Conservation (phyloP, 2,113 vertebrate genomes). For the Alaudala cheleensis region DNA sequence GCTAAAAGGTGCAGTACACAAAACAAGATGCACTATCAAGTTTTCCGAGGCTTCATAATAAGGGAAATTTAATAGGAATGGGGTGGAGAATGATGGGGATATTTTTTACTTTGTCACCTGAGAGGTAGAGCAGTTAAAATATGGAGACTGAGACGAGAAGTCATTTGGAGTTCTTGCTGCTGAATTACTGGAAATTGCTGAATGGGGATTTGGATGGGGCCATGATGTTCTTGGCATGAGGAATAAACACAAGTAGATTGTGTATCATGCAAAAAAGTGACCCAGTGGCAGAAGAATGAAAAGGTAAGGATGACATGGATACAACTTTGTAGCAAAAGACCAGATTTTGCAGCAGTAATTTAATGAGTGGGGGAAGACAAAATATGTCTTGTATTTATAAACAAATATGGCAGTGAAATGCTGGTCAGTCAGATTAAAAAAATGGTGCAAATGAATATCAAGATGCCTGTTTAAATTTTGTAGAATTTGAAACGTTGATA, state of each 20-base stretch:
- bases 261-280: neutral
- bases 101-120: neutral
- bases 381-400: neutral
- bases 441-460: neutral
- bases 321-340: neutral
- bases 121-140: neutral
- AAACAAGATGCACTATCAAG: neutral
- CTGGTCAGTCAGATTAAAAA: neutral
- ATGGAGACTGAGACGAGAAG: neutral
- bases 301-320: neutral
- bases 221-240: neutral
- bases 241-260: neutral
- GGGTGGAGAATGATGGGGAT: neutral
- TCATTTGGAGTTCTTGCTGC: neutral
- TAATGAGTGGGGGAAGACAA: neutral
- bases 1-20: neutral
- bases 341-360: neutral
- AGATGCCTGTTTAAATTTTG: neutral
- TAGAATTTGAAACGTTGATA: neutral
- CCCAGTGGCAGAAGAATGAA: neutral
- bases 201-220: neutral
- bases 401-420: neutral
- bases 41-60: neutral
- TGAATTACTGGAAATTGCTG: neutral
- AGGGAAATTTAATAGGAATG: neutral